phyloP scores from a whole-genome alignment of 2,113 vertebrate genomes.

The Heterotilapia buettikoferi region DNA sequence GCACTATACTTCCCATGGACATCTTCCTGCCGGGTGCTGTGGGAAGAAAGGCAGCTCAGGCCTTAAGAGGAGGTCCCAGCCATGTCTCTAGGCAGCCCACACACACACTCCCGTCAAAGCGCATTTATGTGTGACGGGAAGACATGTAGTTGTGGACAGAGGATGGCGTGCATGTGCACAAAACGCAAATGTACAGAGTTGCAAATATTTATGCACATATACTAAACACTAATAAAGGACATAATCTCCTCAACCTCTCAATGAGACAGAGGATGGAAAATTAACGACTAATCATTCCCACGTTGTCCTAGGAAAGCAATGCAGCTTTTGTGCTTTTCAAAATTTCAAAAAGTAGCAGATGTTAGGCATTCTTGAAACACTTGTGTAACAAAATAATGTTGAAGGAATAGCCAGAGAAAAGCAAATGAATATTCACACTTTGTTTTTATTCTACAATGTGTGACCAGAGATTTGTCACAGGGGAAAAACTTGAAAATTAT shows the following conservation, averaged over 20 bases:
- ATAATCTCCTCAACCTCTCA: neutral
- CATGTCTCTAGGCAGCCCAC: constrained; percentile 24
- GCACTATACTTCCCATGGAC: constrained; percentile 9
- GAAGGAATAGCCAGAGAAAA: neutral
- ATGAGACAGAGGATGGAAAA: neutral
- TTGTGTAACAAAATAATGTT: neutral
- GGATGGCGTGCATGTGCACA: neutral
- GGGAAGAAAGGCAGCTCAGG: constrained; percentile 3
- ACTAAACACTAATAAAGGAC: neutral
- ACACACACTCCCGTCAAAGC: constrained; percentile 33
- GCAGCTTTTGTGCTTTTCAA: neutral
- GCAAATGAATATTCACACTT: neutral
- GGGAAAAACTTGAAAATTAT: neutral
- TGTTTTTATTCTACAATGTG: neutral
- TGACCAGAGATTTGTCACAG: neutral
- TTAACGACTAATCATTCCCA: constrained; percentile 38
- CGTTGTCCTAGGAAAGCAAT: neutral
- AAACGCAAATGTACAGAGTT: constrained; percentile 2
- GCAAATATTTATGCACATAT: constrained; percentile 17
- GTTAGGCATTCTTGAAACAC: neutral
- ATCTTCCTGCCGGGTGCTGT: neutral
- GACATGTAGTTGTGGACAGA: neutral
- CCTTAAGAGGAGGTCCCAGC: neutral
- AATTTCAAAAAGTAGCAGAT: neutral
- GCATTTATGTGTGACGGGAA: constrained; percentile 36